Evolutionary conservation across 2,888 invertebrate genomes (phyloP), one percentile per base, ranked within the genome.

Genomic region (Epinotia bilunana): DNA sequence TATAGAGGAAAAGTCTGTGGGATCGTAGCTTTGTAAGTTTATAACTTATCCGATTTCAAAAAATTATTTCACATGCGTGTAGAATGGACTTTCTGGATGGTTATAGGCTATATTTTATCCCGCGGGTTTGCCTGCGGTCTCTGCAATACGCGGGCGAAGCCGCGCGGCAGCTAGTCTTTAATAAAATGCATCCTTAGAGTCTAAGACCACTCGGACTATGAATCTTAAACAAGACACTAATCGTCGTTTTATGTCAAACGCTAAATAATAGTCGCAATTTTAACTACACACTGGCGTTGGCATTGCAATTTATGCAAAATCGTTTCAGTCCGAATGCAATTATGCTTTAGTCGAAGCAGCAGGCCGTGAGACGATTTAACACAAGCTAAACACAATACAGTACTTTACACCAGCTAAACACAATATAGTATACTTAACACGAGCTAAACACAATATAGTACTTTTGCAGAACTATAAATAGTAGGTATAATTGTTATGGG

Each of bases 341-440:
- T 68, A 73, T 62, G 73, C 60, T 63, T 76, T 72, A 77, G 68
- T 67, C 62, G 55, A 81, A 73, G 80, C 83, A 83, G 75, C 81
- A 70, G 77, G 65, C 79, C 82, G 81, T 86, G 79, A 80, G 81
- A 79, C 78, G 80, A 79, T 78, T 78, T 77, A 70, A 70, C 80
- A 83, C 79, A 78, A 78, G 64, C 46, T 55, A 28, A 60, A 61
- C 18, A 23, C 23, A 63, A 20, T 13, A 23, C 13, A 55, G 33
- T 23, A 55, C 9, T 33, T 1, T n/a, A 70, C 80, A 83, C 79
- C 78, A 78, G 64, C 46, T 55, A 28, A 60, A 61, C 18, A 23
- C 23, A 63, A 20, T 13, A 23, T 16, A 55, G 33, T 23, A 55
- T n/a, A n/a, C n/a, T n/a, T n/a, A n/a, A n/a, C n/a, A n/a, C n/a